Evolutionary conservation across 2,888 invertebrate species (phyloP), one percentile per base, ranked within the genome.

Genomic region (Elysia crispata): DNA sequence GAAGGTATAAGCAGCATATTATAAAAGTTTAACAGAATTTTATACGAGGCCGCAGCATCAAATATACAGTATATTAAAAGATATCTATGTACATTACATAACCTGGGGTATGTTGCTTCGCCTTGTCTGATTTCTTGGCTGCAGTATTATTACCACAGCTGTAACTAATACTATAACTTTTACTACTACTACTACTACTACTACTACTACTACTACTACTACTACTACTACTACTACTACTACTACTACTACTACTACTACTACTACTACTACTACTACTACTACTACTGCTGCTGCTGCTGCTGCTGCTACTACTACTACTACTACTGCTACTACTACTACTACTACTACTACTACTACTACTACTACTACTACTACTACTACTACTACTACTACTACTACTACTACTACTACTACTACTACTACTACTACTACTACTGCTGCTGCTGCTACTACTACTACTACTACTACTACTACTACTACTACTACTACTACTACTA

Each of bases 381-480:
- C 69, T 69, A 69, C 69, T 69, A 69, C 69, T 69, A 31, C 69
- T 69, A 69, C 69, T 69, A 69, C 33, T 31, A 69, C 69, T 31
- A 69, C 69, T 69, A 69, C 69, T 69, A 69, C 69, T 69, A 69
- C 41, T 69, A 69, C 69, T 69, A 31, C 33, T 31, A 15, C 69
- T 69, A 5, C 31, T 69, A 31, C 20, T 64, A 3, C 23, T 8
- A 23, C 64, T 64, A 31, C 33, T 31, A 15, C 69, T 69, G 1
- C 31, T 69, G 31, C 20, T 64, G 1, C 23, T 8, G 30, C 64
- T 64, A 25, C 8, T 1, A 64, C 23, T 64, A 23, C 64, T 23
- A 64, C 23, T 64, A 23, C 64, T 64, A 62, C 25, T 64, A 11
- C 11, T 41, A 41, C 41, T 11, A 11, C 41, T 11, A 6, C 11